Conservation (phyloP, 2,113 vertebrate species). For the Ctenomys sociabilis region DNA sequence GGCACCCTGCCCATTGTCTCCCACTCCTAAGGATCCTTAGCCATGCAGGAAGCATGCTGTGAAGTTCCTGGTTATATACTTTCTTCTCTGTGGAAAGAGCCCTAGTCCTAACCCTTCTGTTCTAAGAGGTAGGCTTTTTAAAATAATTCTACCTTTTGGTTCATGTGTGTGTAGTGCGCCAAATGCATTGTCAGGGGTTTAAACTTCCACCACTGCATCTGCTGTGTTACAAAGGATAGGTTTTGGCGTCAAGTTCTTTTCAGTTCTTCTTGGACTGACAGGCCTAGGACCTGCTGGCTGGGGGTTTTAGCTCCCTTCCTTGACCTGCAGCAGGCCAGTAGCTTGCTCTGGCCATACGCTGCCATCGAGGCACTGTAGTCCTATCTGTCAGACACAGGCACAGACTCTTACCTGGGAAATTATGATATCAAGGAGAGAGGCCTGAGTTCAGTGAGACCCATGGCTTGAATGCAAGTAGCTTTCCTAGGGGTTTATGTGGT, state of each 20-base stretch:
- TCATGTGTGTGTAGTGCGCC: background rate
- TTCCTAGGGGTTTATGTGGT: background rate
- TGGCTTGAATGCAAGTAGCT: background rate
- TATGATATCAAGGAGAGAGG: background rate
- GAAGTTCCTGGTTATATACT: background rate
- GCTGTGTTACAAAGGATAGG: background rate
- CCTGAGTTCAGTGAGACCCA: background rate
- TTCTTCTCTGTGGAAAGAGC: conserved; percentile 47
- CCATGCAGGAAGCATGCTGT: background rate
- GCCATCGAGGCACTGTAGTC: too few species aligned
- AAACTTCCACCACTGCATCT: background rate
- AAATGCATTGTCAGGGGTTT: background rate
- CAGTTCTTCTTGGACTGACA: background rate
- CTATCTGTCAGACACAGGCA: background rate
- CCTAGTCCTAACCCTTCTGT: background rate
- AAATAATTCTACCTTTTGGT: conserved; percentile 3
- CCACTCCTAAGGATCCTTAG: background rate
- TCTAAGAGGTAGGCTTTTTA: conserved; percentile 22
- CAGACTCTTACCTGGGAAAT: background rate
- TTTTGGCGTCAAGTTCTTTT: background rate
- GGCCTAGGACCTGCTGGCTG: background rate
- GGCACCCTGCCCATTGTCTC: background rate
- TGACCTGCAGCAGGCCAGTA: background rate
- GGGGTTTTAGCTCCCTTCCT: background rate
- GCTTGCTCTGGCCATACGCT: rapidly evolving